Percentiles rank a stretch among this genome's conserved stretches.
phyloP scores from a whole-genome alignment of 2,113 vertebrate genomes.

The Forbesichthys agassizii region DNA sequence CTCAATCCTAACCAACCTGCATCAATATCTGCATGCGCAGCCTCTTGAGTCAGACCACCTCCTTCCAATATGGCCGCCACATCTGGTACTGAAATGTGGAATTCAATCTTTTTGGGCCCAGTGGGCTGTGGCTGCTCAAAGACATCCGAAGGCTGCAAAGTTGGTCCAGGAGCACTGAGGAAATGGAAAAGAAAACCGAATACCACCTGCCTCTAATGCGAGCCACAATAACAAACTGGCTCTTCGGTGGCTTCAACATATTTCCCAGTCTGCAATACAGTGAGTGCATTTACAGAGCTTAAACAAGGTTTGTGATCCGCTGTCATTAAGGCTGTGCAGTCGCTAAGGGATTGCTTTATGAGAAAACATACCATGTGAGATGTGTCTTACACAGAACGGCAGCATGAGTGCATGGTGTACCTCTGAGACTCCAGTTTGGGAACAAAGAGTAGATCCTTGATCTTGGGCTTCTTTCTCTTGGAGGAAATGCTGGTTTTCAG shows the following conservation, averaged over 20 bases:
- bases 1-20: constrained; percentile 44
- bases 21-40: constrained; percentile 14
- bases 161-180: constrained; percentile 75
- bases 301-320: constrained; percentile 40
- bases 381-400: constrained; percentile 37
- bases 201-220: constrained; percentile 25
- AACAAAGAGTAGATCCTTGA: constrained; percentile 87
- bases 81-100: constrained; percentile 86
- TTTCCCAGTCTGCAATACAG: constrained; percentile 37
- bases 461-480: constrained; percentile 88
- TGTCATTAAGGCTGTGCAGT: constrained; percentile 38
- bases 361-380: constrained; percentile 39
- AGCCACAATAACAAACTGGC: constrained; percentile 40
- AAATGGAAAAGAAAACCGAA: constrained; percentile 55
- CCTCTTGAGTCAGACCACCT: constrained; percentile 20
- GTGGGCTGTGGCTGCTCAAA: constrained; percentile 88
- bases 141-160: constrained; percentile 88
- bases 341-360: constrained; percentile 40
- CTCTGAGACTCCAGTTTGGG: constrained; percentile 81
- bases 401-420: constrained; percentile 72
- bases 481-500: constrained; percentile 80
- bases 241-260: constrained; percentile 31
- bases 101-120: constrained; percentile 89
- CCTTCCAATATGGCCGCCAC: constrained; percentile 72
- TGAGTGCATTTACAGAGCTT: constrained; percentile 38